Base-by-base conservation (phyloP, 2,113 vertebrate genomes). In the Manacus vitellinus region DNA sequence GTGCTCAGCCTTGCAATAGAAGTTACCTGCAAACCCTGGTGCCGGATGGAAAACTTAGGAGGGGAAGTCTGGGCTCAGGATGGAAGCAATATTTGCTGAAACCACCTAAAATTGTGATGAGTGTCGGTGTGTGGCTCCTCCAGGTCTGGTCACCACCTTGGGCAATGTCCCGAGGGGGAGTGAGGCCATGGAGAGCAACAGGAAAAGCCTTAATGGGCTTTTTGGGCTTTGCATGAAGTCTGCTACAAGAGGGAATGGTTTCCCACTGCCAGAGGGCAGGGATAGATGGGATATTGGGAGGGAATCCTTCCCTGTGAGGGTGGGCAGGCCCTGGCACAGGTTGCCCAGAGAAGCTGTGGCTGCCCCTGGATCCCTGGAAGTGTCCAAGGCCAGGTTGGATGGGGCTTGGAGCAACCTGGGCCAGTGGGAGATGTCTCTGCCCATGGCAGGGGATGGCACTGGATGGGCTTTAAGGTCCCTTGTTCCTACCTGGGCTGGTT, bases 21-120 rank as follows among this genome's bases (percentile, higher is more conserved):
- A 77, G 86, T 88, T 77, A 90, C 70, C 85, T 89, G 74, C 75
- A 73, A 91, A 83, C 31, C 56, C 58, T 18, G 46, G 94, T 46
- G 94, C 65, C 4, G 14, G 31, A 19, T 33, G 81, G 80, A 67
- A 67, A 43, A 4, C 8, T 19, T 1, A 3, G 81, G 92, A 83
- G 83, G 74, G 71, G 92, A 51, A 12, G 16, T 0, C 37, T 39
- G 82, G 91, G 61, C 49, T 92, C 9, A 2, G 49, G 41, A 14
- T 20, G 59, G 49, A 33, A 21, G 39, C 28, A 31, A 0, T 8
- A 3, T 16, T 23, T 43, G 5, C 46, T 62, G 65, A 31, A 49
- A 14, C 2, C 4, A 2, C 25, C 7, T 12, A 7, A 59, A 85
- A 12, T 1, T 4, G 41, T 7, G 77, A 3, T 7, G 68, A 17